Base-by-base conservation (phyloP, 2,113 vertebrate species). In the Solenodon paradoxus region DNA sequence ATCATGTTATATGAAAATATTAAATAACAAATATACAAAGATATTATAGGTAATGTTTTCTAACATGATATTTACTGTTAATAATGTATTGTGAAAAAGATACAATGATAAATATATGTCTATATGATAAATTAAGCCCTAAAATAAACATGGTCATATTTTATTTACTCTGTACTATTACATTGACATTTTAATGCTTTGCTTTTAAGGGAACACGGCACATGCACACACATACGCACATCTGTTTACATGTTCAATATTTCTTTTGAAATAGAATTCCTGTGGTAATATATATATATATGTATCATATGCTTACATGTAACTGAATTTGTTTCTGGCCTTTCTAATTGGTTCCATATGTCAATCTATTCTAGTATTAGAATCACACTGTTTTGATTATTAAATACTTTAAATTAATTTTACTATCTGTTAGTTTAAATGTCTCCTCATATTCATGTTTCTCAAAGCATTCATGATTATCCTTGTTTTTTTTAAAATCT, bases 281-380 rank as follows among this genome's bases (percentile, higher is more conserved):
- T 74, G 13, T 51, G 26, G 49, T 32, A 89, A 89, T 38, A 88
- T 32, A 19, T 74, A 82, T 49, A 74, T 0, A 19, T 74, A 82
- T 49, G 66, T 0, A 75, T 24, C 78, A 68, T 66, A 82, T 53
- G 24, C 19, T 94, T 66, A 51, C 47, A 63, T 47, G 53, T 74
- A 87, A 92, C 6, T 74, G 57, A 88, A 59, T 68, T 49, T 82
- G 59, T 45, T 77, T 42, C 69, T 92, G 35, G 22, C n/a, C 59
- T 69, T 88, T 82, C 53, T 85, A 68, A 69, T 77, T 95, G 42
- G 20, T 77, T 88, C 59, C 68, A 42, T 87, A 88, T 61, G 51
- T 81, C 30, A 9, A 30, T 45, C 47, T 92, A 61, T 77, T 75
- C n/a, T 51, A 49, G 57, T 57, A 68, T 5, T 49, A 80, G 32